phyloP scores from a whole-genome alignment of 2,888 invertebrate genomes.

The Byasa hedistus region DNA sequence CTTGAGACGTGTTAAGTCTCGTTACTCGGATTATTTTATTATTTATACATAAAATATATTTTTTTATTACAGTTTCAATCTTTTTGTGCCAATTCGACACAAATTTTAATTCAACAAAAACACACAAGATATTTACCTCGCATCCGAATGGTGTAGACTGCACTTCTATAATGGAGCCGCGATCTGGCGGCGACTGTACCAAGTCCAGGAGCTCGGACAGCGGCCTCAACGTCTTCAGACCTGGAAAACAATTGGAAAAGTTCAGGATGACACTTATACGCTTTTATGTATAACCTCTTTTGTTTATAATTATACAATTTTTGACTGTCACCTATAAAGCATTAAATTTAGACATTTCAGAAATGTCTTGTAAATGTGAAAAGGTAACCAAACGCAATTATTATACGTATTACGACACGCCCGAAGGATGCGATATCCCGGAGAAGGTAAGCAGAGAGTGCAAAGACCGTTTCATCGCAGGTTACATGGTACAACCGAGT shows the following conservation, averaged over 20 bases:
- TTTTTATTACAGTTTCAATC: no score
- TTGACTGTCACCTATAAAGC: no score
- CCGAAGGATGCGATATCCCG: constrained; percentile 60
- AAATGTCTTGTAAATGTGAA: constrained; percentile 43
- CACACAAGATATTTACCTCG: no score
- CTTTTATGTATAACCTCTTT: not conserved
- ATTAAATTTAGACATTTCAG: not conserved
- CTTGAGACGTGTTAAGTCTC: no score
- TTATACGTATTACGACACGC: constrained; percentile 63
- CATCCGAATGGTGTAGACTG: constrained; percentile 74
- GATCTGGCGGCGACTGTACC: constrained; percentile 58
- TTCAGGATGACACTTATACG: not conserved
- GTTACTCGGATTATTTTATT: no score
- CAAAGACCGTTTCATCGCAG: no score
- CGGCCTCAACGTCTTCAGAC: constrained; percentile 56
- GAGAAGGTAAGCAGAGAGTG: constrained; percentile 50
- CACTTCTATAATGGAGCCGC: constrained; percentile 61
- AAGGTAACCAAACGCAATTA: constrained; percentile 45
- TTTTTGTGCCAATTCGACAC: no score
- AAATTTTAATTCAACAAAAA: no score
- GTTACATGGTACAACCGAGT: no score
- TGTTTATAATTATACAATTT: not conserved
- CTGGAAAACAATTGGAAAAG: constrained; percentile 35
- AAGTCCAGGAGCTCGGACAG: constrained; percentile 64
- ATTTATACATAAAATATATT: no score